A percentile compares a stretch with the other conserved stretches of the same genome.
phyloP scores from a whole-genome alignment of 1,140 invertebrate species.

The Coptotermes formosanus region DNA sequence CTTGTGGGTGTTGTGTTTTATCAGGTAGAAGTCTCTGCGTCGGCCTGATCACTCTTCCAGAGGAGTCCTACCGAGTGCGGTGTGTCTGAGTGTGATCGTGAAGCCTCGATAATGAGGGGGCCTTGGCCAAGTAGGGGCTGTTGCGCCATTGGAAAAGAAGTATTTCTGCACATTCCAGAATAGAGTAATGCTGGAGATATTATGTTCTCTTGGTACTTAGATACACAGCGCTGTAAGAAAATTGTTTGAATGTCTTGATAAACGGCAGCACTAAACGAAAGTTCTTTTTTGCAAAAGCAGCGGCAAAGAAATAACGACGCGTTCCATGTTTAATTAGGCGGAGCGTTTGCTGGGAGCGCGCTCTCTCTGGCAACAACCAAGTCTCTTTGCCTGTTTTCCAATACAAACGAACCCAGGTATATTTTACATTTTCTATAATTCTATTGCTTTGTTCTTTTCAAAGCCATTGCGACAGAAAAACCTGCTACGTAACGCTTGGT shows the following conservation, averaged over 20 bases:
- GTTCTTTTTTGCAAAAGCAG: background rate
- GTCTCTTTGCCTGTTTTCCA: background rate
- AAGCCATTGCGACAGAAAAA: background rate
- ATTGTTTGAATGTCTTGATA: background rate
- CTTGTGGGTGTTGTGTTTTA: too few species aligned
- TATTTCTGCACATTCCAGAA: too few species aligned
- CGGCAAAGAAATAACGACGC: background rate
- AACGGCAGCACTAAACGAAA: background rate
- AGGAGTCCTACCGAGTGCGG: too few species aligned
- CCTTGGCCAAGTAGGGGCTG: too few species aligned
- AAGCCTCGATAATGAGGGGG: too few species aligned
- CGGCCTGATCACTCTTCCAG: too few species aligned
- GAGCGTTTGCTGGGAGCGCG: background rate
- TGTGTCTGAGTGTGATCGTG: too few species aligned
- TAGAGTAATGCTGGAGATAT: too few species aligned
- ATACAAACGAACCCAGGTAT: background rate
- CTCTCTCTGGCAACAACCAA: background rate
- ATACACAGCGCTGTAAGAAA: background rate
- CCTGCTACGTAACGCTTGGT: background rate
- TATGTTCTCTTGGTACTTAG: background rate
- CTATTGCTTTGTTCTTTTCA: background rate
- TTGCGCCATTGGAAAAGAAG: too few species aligned
- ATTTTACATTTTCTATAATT: background rate
- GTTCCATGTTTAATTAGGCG: background rate
- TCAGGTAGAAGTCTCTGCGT: too few species aligned